A percentile compares a stretch with the other conserved stretches of the same genome.
These are phyloP conservation scores for Autographa pulchrina DNA, from an alignment of 2,888 invertebrate species.

Conservation along the genomic window DNA sequence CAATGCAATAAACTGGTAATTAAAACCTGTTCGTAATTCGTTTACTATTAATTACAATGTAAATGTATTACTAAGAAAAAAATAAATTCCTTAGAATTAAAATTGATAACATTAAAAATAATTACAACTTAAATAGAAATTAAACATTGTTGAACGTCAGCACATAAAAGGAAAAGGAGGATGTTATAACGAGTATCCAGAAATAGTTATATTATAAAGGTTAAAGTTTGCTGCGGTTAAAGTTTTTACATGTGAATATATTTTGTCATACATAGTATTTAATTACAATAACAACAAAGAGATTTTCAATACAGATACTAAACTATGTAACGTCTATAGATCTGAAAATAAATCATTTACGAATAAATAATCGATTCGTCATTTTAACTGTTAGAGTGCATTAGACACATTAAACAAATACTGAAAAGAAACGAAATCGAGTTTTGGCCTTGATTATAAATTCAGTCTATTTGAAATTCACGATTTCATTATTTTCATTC, in stretches of 20 bases:
- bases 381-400: neutral
- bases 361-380: neutral
- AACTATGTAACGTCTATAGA: constrained; percentile 4
- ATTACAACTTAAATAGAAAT: no score
- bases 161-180: neutral
- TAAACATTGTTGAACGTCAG: neutral
- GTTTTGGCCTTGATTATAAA: constrained; percentile 2
- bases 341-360: neutral
- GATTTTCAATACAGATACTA: neutral
- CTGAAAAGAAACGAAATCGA: neutral
- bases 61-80: neutral
- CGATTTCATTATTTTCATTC: constrained; percentile 10
- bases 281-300: neutral
- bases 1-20: constrained; percentile 1
- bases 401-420: neutral
- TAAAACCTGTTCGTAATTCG: neutral
- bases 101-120: neutral
- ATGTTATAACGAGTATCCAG: neutral
- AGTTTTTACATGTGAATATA: neutral
- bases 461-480: neutral
- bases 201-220: neutral
- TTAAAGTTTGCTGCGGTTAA: neutral
- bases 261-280: neutral
- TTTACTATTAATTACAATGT: neutral
- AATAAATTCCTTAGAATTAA: neutral